Evolutionary conservation across 2,888 invertebrate genomes (phyloP).

Genomic region (Crioceris asparagi): DNA sequence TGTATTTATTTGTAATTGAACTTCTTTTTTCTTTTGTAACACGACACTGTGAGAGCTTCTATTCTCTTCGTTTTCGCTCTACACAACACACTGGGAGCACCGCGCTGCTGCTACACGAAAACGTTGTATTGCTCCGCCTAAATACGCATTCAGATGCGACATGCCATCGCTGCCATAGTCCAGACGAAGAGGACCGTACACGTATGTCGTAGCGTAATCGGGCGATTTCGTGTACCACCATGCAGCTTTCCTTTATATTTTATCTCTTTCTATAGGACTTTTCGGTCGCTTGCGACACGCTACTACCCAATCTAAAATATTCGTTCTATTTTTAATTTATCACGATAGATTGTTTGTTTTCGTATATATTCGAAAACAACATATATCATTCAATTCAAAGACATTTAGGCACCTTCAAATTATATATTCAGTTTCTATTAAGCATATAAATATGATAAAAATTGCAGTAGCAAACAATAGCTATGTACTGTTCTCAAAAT

Average conservation of each 20-base stretch:
- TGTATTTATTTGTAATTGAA: too few relatives aligned
- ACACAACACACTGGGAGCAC: conserved; percentile 27
- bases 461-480: too few relatives aligned
- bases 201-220: conserved; percentile 23
- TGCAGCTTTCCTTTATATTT: conserved; percentile 36
- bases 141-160: conserved; percentile 15
- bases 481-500: too few relatives aligned
- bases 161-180: conserved; percentile 15
- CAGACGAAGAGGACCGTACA: conserved; percentile 24
- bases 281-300: conserved; percentile 32
- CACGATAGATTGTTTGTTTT: conserved; percentile 22
- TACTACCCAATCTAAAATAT: conserved; percentile 30
- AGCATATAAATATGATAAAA: too few relatives aligned
- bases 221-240: conserved; percentile 34
- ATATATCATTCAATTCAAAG: too few relatives aligned
- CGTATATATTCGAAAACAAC: conserved; percentile 14
- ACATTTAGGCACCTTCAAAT: not conserved
- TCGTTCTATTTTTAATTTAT: conserved; percentile 25
- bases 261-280: conserved; percentile 33
- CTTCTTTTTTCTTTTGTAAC: too few relatives aligned
- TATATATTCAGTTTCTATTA: not conserved
- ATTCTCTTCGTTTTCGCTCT: conserved; percentile 34
- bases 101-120: conserved; percentile 20
- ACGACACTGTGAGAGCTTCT: conserved; percentile 31
- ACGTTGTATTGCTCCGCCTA: conserved; percentile 32